Evolutionary conservation across 2,888 invertebrate genomes (phyloP).

Genomic region (Perdita meconis): DNA sequence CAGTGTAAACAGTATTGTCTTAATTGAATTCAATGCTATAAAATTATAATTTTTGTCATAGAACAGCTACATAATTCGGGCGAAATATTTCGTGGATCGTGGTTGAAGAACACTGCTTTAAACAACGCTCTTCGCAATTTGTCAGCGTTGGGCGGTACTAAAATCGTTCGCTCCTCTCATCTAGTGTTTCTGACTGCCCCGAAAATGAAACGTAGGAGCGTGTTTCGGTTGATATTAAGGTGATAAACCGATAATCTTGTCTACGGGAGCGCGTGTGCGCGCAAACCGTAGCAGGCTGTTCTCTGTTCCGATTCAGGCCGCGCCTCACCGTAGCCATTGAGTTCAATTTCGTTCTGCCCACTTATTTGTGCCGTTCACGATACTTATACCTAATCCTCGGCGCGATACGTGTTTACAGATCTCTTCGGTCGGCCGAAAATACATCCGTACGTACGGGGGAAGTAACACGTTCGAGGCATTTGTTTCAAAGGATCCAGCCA

Average conservation of each 20-base stretch:
- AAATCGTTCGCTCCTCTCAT: not conserved
- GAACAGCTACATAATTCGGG: too few relatives aligned
- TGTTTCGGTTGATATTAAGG: slow-evolving; percentile 16
- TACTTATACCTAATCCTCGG: slow-evolving; percentile 49
- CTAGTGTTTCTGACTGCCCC: not conserved
- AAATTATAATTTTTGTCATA: too few relatives aligned
- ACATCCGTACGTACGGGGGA: slow-evolving; percentile 25
- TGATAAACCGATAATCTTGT: slow-evolving; percentile 18
- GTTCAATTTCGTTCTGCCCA: slow-evolving; percentile 43
- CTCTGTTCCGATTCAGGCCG: not conserved
- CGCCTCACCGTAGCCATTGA: slow-evolving; percentile 15
- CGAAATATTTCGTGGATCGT: too few relatives aligned
- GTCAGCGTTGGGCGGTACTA: too few relatives aligned
- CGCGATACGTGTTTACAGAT: slow-evolving; percentile 61
- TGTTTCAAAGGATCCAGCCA: slow-evolving; percentile 50
- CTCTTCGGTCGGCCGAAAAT: slow-evolving; percentile 53
- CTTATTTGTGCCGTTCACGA: slow-evolving; percentile 53
- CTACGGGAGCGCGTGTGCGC: slow-evolving; percentile 1
- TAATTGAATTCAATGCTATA: too few relatives aligned
- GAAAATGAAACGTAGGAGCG: slow-evolving; percentile 11
- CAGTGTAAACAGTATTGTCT: too few relatives aligned
- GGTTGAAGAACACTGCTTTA: too few relatives aligned
- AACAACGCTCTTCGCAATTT: too few relatives aligned
- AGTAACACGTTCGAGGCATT: slow-evolving; percentile 59
- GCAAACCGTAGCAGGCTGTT: slow-evolving; percentile 17